Evolutionary conservation across 2,888 invertebrate genomes (phyloP).

Genomic region (Lasioglossum oenotherae): DNA sequence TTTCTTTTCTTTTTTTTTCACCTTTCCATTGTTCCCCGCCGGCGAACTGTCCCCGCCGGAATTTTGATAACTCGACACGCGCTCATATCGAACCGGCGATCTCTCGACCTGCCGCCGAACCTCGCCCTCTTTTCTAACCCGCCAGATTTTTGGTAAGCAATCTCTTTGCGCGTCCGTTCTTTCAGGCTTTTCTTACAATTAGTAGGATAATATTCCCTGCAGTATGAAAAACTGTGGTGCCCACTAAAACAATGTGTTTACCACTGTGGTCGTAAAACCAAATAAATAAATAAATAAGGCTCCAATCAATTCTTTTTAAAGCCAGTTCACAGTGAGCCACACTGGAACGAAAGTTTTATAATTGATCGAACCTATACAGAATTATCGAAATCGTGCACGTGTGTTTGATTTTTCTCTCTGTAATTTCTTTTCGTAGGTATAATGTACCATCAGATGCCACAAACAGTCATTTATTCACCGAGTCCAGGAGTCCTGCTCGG

Average conservation of each 20-base stretch:
- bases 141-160: no score
- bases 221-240: no score
- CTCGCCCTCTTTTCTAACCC: background rate
- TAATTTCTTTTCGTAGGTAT: conserved; percentile 75
- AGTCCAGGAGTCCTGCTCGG: conserved; percentile 81
- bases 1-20: conserved; percentile 37
- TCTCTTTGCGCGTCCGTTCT: background rate
- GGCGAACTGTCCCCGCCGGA: conserved; percentile 25
- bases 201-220: no score
- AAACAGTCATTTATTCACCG: conserved; percentile 81
- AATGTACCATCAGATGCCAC: conserved; percentile 83
- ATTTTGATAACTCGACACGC: conserved; percentile 61
- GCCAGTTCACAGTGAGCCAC: no score
- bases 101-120: background rate
- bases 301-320: no score
- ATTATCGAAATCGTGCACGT: background rate
- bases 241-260: no score
- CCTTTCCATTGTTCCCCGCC: conserved; percentile 49
- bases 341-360: background rate
- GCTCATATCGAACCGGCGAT: conserved; percentile 35
- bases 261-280: no score
- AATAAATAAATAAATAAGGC: no score
- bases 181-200: no score
- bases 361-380: background rate
- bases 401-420: conserved; percentile 42